These are phyloP conservation scores for Sceloporus undulatus DNA, from an alignment of 2,113 vertebrate species.

Conservation along the genomic window DNA sequence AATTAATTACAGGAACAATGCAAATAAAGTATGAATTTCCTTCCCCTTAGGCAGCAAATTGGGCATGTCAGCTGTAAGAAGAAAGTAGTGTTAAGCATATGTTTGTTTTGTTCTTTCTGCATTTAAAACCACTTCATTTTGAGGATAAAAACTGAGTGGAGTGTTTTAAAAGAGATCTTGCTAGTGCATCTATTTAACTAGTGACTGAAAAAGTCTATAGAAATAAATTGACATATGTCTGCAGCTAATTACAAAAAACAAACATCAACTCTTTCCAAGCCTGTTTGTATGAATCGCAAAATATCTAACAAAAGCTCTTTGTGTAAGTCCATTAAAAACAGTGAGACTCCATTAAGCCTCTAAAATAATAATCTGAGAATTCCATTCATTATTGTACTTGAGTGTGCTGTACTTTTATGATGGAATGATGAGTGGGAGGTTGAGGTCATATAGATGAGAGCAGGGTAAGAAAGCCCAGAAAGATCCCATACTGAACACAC, in stretches of 20 bases:
- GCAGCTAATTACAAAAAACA: constrained; percentile 52
- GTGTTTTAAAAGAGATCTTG: background rate
- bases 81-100: background rate
- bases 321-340: constrained; percentile 52
- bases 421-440: constrained; percentile 49
- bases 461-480: constrained; percentile 39
- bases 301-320: constrained; percentile 59
- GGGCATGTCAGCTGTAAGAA: background rate
- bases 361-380: constrained; percentile 69
- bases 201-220: constrained; percentile 24
- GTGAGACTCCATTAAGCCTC: constrained; percentile 57
- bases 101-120: background rate
- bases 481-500: constrained; percentile 22
- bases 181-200: constrained; percentile 29
- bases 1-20: background rate
- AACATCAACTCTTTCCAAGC: constrained; percentile 46
- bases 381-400: constrained; percentile 62
- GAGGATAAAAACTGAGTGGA: constrained; percentile 1
- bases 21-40: background rate
- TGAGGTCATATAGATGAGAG: constrained; percentile 32
- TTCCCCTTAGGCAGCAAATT: too few relatives aligned
- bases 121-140: background rate
- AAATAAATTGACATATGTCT: constrained; percentile 55
- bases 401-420: constrained; percentile 54
- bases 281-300: constrained; percentile 59